A percentile compares a stretch with the other conserved stretches of the same genome.
phyloP scores from a whole-genome alignment of 1,140 invertebrate species.

The Periplaneta americana region DNA sequence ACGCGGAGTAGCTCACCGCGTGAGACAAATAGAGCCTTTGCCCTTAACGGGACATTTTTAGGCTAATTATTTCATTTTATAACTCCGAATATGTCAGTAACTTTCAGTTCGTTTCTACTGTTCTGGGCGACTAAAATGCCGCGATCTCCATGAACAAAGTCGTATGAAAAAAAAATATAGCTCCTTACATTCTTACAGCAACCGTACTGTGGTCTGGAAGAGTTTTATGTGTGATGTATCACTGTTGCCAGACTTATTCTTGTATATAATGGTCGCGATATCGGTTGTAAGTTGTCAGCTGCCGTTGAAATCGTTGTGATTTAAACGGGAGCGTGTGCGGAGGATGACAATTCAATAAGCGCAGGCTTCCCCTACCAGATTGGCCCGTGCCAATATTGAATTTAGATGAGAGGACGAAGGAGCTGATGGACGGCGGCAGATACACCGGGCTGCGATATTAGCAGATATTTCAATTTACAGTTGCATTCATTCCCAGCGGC shows the following conservation, averaged over 20 bases:
- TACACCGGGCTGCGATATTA: not conserved
- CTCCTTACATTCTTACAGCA: not conserved
- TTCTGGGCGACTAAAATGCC: no score
- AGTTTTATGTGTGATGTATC: not conserved
- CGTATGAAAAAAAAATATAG: no score
- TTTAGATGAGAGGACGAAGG: no score
- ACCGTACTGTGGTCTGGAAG: no score
- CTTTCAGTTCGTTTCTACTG: no score
- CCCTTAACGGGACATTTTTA: no score
- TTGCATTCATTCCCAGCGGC: not conserved
- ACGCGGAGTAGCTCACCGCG: no score
- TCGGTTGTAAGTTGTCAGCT: not conserved
- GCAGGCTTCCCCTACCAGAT: not conserved
- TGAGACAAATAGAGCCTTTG: no score
- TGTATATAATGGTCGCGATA: not conserved
- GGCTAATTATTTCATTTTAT: no score
- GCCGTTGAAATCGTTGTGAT: not conserved
- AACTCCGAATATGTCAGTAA: no score
- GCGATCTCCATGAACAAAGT: no score
- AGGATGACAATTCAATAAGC: not conserved
- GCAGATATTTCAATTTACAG: not conserved
- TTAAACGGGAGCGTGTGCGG: not conserved
- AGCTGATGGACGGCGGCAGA: no score
- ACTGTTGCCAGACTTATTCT: not conserved
- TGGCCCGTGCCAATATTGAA: not conserved